A percentile compares a stretch with the other conserved stretches of the same genome.
Conservation (phyloP, 2,888 invertebrate genomes). For the Mimachlamys varia region DNA sequence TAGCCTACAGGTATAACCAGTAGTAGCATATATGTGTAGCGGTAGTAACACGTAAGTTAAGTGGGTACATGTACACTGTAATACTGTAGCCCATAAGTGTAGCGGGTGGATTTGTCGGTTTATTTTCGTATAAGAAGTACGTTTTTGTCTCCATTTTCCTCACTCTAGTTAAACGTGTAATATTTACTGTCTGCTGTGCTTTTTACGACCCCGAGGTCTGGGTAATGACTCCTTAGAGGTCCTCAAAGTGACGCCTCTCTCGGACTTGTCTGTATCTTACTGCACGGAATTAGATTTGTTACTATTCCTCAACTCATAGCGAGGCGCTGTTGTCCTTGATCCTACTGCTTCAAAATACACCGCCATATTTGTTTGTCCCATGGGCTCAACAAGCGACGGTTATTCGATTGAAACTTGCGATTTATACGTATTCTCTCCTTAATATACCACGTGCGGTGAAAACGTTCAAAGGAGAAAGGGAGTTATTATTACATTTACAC, state of each 20-base stretch:
- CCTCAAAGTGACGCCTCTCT: neutral
- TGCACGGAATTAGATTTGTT: neutral
- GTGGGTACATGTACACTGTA: too few species aligned
- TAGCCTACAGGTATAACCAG: too few species aligned
- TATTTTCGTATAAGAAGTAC: neutral
- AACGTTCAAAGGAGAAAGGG: neutral
- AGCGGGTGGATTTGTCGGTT: neutral
- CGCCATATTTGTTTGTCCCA: neutral
- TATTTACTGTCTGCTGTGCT: neutral
- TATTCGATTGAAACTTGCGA: constrained; percentile 25
- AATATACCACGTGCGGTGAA: neutral
- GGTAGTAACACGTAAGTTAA: too few species aligned
- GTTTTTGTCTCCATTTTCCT: neutral
- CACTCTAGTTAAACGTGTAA: neutral
- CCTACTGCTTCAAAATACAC: neutral
- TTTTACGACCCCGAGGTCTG: neutral
- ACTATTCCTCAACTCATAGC: neutral
- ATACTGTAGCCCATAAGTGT: neutral
- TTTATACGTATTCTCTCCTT: neutral
- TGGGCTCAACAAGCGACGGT: neutral
- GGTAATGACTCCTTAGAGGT: neutral
- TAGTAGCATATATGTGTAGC: too few species aligned
- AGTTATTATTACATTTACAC: neutral
- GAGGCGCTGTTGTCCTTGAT: neutral
- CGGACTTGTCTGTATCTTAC: neutral